A percentile compares a stretch with the other conserved stretches of the same genome.
phyloP scores from a whole-genome alignment of 2,113 vertebrate genomes.

The Columba janthina region DNA sequence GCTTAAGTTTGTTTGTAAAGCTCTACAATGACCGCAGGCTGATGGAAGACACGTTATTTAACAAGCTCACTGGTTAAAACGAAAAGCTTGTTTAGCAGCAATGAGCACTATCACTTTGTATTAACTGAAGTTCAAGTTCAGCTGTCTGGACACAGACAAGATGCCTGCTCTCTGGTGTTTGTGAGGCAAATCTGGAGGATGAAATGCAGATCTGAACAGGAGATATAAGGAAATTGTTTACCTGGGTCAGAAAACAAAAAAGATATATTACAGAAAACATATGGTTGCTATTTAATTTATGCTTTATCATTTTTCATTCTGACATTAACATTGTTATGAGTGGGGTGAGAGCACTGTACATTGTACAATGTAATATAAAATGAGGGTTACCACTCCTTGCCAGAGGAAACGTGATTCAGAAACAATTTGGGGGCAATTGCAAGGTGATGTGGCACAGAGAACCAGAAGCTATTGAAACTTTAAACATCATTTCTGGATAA shows the following conservation, averaged over 20 bases:
- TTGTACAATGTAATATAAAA: constrained; percentile 86
- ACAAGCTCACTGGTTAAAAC: background rate
- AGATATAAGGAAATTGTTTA: constrained; percentile 68
- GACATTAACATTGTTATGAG: constrained; percentile 81
- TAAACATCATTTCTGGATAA: constrained; percentile 84
- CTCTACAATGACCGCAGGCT: background rate
- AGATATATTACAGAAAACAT: constrained; percentile 81
- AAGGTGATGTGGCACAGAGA: constrained; percentile 84
- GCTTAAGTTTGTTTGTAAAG: constrained; percentile 46
- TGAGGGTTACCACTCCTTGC: constrained; percentile 83
- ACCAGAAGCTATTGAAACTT: constrained; percentile 85
- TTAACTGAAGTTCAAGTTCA: constrained; percentile 13
- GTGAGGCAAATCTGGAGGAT: background rate
- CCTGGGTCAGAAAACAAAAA: constrained; percentile 64
- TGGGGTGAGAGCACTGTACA: constrained; percentile 80
- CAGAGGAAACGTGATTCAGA: constrained; percentile 85
- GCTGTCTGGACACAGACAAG: background rate
- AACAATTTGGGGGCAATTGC: constrained; percentile 83
- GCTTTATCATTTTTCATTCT: constrained; percentile 94
- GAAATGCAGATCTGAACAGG: constrained; percentile 32
- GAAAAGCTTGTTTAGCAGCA: background rate
- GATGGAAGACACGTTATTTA: background rate
- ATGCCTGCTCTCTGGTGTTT: background rate
- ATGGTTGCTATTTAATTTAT: constrained; percentile 91
- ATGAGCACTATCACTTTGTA: background rate